Evolutionary conservation across 2,797 vertebrate species (phyloP), one percentile per base, ranked within the genome.

Genomic region (Carapus acus): DNA sequence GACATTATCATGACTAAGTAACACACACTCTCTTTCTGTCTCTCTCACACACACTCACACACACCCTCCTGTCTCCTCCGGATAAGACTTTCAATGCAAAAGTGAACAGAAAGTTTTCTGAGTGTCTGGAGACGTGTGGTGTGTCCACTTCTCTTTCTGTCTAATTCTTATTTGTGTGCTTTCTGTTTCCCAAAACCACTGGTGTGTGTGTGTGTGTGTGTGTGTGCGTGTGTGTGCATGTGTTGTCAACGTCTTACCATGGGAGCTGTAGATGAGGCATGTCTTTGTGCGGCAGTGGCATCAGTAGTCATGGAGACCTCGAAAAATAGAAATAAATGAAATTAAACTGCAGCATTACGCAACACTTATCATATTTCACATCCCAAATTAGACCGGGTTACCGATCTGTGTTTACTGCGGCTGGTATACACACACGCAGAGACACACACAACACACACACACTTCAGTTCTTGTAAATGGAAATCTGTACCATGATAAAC

Each of bases 291-390:
- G 57, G 27, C 24, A n/a, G 2, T 61, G 38, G 23, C 27, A 23
- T 51, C 43, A 54, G 20, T 33, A 41, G 49, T 48, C 40, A 24
- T 18, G 12, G 11, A 65, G 22, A 44, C 51, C 16, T 23, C 31
- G 51, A 67, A 54, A 51, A 42, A 16, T 36, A 29, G 40, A 65
- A 27, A 62, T 71, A 39, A 74, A 66, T 58, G 58, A 24, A 58
- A 69, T 50, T 36, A 18, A n/a, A 63, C 58, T 23, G 51, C 44
- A 45, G 53, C 52, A 64, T 55, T 59, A 53, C 11, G 46, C 49
- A 43, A 54, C 43, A 70, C 43, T 62, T 60, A 72, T 62, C 49
- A 45, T 65, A 58, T 77, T 76, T 64, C 49, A 18, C 3, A 24
- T 37, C 37, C 6, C 31, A 43, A 38, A 19, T 29, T 22, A 64